Evolutionary conservation across 2,888 invertebrate species (phyloP), one percentile per base, ranked within the genome.

Genomic region (Nemapogon koenigi): DNA sequence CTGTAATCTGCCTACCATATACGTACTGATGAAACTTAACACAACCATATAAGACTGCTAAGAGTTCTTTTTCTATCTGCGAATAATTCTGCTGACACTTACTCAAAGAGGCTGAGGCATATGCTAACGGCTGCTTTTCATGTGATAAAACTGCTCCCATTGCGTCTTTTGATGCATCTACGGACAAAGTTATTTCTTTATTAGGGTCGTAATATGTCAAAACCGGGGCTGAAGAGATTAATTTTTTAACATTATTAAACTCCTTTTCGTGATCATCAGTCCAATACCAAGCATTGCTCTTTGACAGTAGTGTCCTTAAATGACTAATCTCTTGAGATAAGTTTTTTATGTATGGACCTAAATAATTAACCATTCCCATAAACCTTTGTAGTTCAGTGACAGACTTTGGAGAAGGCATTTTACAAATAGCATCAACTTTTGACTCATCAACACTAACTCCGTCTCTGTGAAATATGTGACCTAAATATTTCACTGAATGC

Each of bases 251-350:
- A 7, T 38, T 27, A 18, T 39, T 35, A 35, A 46, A 46, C 18
- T 37, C 42, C 16, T 39, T n/a, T 15, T 50, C 41, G 42, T 53
- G 53, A n/a, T 40, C n/a, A 3, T 41, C 41, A 35, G 43, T 32
- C 56, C 52, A 59, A 3, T 27, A 11, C 46, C 47, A 59, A 16
- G 28, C 31, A 27, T 25, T 39, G 27, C 53, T 39, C 39, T 53
- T 51, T 22, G 47, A 43, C 11, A 54, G 36, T 8, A 56, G 37
- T 13, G 29, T 13, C 32, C 41, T 32, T 15, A 45, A 14, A 26
- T 13, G 10, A 18, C 32, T 7, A n/a, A 32, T 39, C 29, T 38
- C 27, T 16, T 41, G 13, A 16, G 49, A 46, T 6, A 43, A 16
- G 25, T 48, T 38, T 38, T 35, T 10, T 25, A 48, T 45, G 19